Evolutionary conservation across 1,140 invertebrate genomes (phyloP), one percentile per base, ranked within the genome.

Genomic region (Tetramorium parvispinum): DNA sequence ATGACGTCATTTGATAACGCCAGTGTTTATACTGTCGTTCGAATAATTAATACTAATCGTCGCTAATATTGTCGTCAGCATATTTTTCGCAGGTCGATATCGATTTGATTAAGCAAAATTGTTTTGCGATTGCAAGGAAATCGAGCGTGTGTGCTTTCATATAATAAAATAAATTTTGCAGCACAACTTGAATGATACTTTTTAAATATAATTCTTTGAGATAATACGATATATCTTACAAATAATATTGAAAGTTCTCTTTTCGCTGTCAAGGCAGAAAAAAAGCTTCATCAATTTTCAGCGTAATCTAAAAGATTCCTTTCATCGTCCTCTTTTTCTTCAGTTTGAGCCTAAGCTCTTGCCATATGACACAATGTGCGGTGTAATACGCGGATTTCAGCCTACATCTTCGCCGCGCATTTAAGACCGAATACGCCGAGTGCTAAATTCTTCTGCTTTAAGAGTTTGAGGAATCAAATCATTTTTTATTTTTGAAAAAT

Each of bases 341-440:
- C 46, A 24, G 55, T 55, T 53, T 37, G 5, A 68, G 0, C 7
- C 8, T 68, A 49, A 32, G 32, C 32, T 68, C 13, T 81, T 81
- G 49, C 21, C 49, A 27, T 81, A 81, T 81, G 46, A 81, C 46
- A 70, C 78, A 70, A 43, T 63, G 13, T 63, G 2, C 78, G 57
- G n/a, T 61, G 13, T 61, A 77, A 70, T 70, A 70, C 21, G 37
- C 32, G n/a, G 37, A 79, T 66, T 55, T 81, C 46, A 24, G n/a
- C 61, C 32, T 70, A 55, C 16, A 70, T 68, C 10, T 53, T 51
- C 1, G 32, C 21, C n/a, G 32, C 40, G 11, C 21, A 27, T 46
- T 32, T 27, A 78, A 11, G 0, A 16, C 13, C 32, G 18, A 66
- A 66, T 21, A 51, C 18, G 32, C 4, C 16, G 21, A 57, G 7